These are phyloP conservation scores for Hippocampus kuda DNA, from an alignment of 2,797 vertebrate species.

Conservation along the genomic window DNA sequence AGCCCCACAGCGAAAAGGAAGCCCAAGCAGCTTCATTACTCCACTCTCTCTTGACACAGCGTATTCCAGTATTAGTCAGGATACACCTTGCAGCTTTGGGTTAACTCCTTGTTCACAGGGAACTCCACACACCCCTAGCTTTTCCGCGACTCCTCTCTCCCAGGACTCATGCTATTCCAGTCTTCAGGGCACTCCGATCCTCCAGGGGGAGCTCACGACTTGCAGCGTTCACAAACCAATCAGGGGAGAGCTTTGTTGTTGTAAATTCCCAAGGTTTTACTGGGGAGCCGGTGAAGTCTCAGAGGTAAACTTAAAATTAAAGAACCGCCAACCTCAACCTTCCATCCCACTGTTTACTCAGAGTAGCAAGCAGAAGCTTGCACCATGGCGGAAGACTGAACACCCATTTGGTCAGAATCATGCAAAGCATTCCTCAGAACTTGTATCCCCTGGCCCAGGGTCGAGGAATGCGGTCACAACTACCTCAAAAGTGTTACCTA, in stretches of 20 bases:
- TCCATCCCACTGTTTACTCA: constrained; percentile 59
- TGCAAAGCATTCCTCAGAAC: constrained; percentile 21
- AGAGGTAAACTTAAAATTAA: constrained; percentile 45
- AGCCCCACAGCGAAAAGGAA: constrained; percentile 59
- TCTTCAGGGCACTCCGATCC: constrained; percentile 70
- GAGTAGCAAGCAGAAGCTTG: constrained; percentile 61
- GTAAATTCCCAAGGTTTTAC: constrained; percentile 71
- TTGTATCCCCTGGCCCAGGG: constrained; percentile 57
- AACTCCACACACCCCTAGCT: constrained; percentile 81
- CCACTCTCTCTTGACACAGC: constrained; percentile 96
- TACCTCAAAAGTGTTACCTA: constrained; percentile 40
- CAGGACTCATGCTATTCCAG: constrained; percentile 84
- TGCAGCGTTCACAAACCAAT: constrained; percentile 40
- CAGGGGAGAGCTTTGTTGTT: constrained; percentile 70
- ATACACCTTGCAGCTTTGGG: constrained; percentile 87
- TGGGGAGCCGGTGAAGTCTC: constrained; percentile 45
- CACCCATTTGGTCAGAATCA: constrained; percentile 14
- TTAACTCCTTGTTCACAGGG: constrained; percentile 83
- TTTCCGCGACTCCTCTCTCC: constrained; percentile 78
- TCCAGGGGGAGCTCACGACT: constrained; percentile 52
- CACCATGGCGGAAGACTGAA: constrained; percentile 62
- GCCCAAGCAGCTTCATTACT: constrained; percentile 79
- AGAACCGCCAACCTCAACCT: constrained; percentile 57
- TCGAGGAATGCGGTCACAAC: constrained; percentile 47
- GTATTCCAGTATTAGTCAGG: constrained; percentile 91